Evolutionary conservation across 2,888 invertebrate genomes (phyloP).

Genomic region (Caenorhabditis sinica): DNA sequence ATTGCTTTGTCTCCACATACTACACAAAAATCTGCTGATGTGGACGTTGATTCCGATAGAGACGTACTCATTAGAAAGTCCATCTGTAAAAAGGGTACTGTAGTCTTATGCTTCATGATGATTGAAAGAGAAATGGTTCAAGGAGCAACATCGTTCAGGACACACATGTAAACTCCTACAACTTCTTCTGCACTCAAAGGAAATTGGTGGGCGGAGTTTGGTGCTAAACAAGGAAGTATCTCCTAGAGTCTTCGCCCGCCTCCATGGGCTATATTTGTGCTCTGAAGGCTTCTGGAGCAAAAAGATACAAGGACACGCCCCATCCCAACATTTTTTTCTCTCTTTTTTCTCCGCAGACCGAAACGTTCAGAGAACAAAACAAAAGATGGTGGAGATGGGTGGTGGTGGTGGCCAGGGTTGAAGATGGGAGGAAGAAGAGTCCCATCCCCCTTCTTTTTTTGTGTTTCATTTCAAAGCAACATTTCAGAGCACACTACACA

Average conservation of each 20-base stretch:
- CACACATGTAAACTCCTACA: slow-evolving; percentile 42
- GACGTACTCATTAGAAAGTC: slow-evolving; percentile 67
- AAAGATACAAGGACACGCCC: slow-evolving; percentile 54
- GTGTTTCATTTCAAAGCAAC: slow-evolving; percentile 18
- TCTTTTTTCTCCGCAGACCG: background rate
- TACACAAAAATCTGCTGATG: slow-evolving; percentile 78
- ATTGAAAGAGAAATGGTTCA: background rate
- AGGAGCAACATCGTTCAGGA: slow-evolving; percentile 26
- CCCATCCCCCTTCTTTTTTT: slow-evolving; percentile 2
- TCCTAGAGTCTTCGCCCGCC: slow-evolving; percentile 52
- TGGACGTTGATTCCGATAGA: slow-evolving; percentile 66
- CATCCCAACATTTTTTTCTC: slow-evolving; percentile 19
- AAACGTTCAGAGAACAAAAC: slow-evolving; percentile 64
- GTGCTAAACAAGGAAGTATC: slow-evolving; percentile 68
- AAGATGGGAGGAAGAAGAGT: slow-evolving; percentile 24
- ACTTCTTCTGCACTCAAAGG: slow-evolving; percentile 38
- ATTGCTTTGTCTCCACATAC: slow-evolving; percentile 83
- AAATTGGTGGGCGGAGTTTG: slow-evolving; percentile 61
- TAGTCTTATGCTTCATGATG: background rate
- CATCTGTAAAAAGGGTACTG: slow-evolving; percentile 55
- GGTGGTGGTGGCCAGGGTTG: background rate
- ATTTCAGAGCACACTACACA: slow-evolving; percentile 57
- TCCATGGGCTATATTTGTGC: slow-evolving; percentile 57
- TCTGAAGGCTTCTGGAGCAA: slow-evolving; percentile 36
- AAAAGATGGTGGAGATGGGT: slow-evolving; percentile 10